A percentile compares a stretch with the other conserved stretches of the same genome.
These are phyloP conservation scores for Proteles cristata DNA, from an alignment of 2,113 vertebrate species.

Conservation along the genomic window DNA sequence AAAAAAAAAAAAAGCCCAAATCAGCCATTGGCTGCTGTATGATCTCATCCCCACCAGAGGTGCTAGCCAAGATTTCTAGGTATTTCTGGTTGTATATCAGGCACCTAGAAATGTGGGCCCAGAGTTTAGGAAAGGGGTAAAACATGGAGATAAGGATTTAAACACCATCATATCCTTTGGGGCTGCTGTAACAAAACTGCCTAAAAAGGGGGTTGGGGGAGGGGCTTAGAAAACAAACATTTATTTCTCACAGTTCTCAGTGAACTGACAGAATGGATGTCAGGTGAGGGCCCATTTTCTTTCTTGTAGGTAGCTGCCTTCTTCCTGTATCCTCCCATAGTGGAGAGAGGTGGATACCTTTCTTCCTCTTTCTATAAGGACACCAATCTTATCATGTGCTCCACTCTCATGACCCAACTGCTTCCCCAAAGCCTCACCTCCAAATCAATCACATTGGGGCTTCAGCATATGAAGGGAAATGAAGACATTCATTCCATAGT, in stretches of 20 bases:
- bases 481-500: not conserved
- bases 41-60: not conserved
- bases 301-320: not conserved
- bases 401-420: not conserved
- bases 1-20: not conserved
- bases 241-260: not conserved
- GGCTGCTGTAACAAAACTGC: not conserved
- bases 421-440: not conserved
- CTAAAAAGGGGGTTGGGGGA: no score
- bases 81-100: not conserved
- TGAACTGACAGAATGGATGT: not conserved
- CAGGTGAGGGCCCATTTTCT: not conserved
- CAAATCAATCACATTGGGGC: not conserved
- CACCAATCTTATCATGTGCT: not conserved
- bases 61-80: not conserved
- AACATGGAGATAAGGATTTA: not conserved
- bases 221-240: not conserved
- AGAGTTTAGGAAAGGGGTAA: not conserved
- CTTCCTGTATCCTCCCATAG: not conserved
- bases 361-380: not conserved
- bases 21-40: not conserved
- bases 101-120: not conserved
- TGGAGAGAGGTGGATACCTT: not conserved
- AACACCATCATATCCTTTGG: not conserved
- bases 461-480: not conserved